A percentile compares a stretch with the other conserved stretches of the same genome.
phyloP scores from a whole-genome alignment of 2,797 vertebrate genomes.

The Platyrinchus mystaceus region DNA sequence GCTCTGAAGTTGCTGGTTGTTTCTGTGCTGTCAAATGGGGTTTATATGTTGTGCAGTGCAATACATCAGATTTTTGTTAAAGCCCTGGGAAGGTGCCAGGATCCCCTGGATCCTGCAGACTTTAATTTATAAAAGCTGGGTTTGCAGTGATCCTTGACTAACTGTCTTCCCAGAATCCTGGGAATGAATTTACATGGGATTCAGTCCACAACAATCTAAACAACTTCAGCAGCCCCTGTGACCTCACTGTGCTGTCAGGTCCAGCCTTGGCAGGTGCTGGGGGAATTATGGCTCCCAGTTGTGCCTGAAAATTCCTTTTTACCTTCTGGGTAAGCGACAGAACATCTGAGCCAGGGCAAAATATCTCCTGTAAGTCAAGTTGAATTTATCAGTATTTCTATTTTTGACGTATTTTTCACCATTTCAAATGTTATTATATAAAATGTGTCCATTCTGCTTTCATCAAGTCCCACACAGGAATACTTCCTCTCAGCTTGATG shows the following conservation, averaged over 20 bases:
- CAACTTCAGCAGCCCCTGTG: rapidly evolving
- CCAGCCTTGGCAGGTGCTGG: neutral
- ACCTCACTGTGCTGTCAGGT: neutral
- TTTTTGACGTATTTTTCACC: neutral
- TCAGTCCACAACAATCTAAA: neutral
- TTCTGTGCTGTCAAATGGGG: neutral
- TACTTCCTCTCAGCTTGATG: neutral
- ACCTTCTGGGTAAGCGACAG: neutral
- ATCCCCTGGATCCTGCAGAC: neutral
- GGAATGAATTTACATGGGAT: neutral
- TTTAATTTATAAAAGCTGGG: neutral
- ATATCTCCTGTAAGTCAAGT: neutral
- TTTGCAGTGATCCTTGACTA: neutral
- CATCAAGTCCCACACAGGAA: neutral
- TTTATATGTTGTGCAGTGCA: neutral
- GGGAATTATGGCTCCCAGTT: neutral
- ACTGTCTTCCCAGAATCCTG: neutral
- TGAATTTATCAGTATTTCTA: neutral
- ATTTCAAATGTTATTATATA: neutral
- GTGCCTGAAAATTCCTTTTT: neutral
- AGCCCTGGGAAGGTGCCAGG: neutral
- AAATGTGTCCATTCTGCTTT: neutral
- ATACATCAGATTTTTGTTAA: neutral
- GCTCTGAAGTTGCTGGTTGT: neutral
- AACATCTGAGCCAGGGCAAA: neutral